Evolutionary conservation across 37 sponge, comb jelly and placozoan genomes (phyloP), one percentile per base, ranked within the genome.

Genomic region (Axinella damicornis): DNA sequence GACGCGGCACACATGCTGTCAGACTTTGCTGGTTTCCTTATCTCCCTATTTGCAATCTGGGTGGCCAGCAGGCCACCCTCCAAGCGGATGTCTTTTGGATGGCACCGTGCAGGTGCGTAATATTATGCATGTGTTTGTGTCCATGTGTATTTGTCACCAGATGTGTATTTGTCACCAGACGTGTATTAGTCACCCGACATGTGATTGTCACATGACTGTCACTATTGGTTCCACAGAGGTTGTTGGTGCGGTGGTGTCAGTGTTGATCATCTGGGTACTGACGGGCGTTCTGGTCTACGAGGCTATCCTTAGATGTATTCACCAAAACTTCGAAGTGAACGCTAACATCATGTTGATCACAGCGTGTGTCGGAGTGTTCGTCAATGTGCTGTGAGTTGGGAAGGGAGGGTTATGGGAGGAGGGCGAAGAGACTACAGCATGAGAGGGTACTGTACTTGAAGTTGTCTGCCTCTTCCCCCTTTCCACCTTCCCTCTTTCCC

Each of bases 1-100:
- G 99, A 99, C 83, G 99, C 99, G 33, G 98, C 99, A 61, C 99
- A 99, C 94, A 99, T 99, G 99, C 58, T 99, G 62, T 94, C 97
- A 11, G 99, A 99, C 79, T 97, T 99, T 86, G 95, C 95, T 53
- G 86, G 96, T 38, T 97, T 97, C 69, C 86, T 96, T 64, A 97
- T 99, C 65, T 90, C 92, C 38, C 90, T 99, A 32, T 95, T 96
- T 85, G 91, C 99, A 58, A 90, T 99, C 56, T 99, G 97, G 97
- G 75, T 99, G 74, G 87, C 93, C 34, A 75, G 54, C 19, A 64
- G 92, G 33, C 87, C 88, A 1, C 85, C 99, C 1, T 96, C 99
- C 27, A 90, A 91, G 67, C 78, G 75, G 38, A 97, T 99, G 99
- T 95, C 97, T 2, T 99, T 97, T 86, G 99, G 99, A 18, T 99